These are phyloP conservation scores for Microtus ochrogaster DNA, from an alignment of 2,113 vertebrate genomes.

Conservation along the genomic window DNA sequence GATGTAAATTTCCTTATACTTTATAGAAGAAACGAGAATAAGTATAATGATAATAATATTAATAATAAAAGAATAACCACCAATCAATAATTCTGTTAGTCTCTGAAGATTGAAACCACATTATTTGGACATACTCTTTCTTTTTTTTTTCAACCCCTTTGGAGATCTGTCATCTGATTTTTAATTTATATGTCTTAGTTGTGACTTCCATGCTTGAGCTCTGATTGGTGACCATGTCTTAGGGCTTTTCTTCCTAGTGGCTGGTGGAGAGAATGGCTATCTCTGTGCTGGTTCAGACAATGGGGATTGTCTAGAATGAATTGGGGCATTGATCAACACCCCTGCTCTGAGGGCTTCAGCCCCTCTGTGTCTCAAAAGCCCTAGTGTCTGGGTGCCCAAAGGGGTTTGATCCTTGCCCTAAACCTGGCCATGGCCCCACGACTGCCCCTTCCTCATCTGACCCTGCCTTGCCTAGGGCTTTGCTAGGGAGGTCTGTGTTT, in stretches of 20 bases:
- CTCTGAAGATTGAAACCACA: slow-evolving; percentile 7
- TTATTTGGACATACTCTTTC: not conserved
- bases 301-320: slow-evolving; percentile 77
- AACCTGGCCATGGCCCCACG: slow-evolving; percentile 28
- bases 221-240: slow-evolving; percentile 27
- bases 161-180: slow-evolving; percentile 57
- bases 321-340: slow-evolving; percentile 69
- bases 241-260: slow-evolving; percentile 44
- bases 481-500: slow-evolving; percentile 42
- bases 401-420: slow-evolving; percentile 74
- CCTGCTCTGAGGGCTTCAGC: slow-evolving; percentile 44
- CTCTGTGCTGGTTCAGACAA: slow-evolving; percentile 75
- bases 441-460: slow-evolving; percentile 20
- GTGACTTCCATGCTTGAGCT: slow-evolving; percentile 52
- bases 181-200: slow-evolving; percentile 58
- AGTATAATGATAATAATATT: not conserved
- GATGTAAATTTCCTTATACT: not conserved
- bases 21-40: slow-evolving; percentile 40
- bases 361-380: slow-evolving; percentile 73
- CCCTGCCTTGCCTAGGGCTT: not conserved
- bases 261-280: slow-evolving; percentile 60
- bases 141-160: not conserved
- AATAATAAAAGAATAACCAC: not conserved
- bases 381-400: slow-evolving; percentile 67
- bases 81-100: not conserved